Conservation (phyloP, 2,888 invertebrate species). For the Phania funesta region DNA sequence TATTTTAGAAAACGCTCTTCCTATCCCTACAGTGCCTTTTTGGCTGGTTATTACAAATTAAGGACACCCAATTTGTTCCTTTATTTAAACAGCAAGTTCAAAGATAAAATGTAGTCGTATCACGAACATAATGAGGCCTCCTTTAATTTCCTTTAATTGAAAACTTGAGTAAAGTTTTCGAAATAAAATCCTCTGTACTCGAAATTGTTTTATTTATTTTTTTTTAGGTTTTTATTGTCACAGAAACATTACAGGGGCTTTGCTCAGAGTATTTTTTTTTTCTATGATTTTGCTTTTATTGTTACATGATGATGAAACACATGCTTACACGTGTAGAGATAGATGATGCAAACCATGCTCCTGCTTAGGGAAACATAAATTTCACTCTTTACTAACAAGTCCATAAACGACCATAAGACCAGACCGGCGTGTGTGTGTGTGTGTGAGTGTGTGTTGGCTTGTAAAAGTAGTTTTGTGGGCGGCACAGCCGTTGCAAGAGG, state of each 20-base stretch:
- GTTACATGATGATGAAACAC: slow-evolving; percentile 38
- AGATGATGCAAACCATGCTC: neutral
- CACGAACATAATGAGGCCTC: too few species aligned
- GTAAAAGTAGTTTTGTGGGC: slow-evolving; percentile 1
- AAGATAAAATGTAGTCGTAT: too few species aligned
- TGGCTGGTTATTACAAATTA: too few species aligned
- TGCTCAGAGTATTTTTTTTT: neutral
- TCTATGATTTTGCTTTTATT: slow-evolving; percentile 21
- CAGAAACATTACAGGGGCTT: slow-evolving; percentile 41
- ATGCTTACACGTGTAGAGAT: slow-evolving; percentile 14
- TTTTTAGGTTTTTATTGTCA: slow-evolving; percentile 6
- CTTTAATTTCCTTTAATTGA: too few species aligned
- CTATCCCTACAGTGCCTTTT: too few species aligned
- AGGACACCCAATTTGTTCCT: too few species aligned
- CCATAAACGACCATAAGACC: neutral
- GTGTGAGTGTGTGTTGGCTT: neutral
- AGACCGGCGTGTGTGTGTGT: neutral
- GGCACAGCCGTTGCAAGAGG: slow-evolving; percentile 21
- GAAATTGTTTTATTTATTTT: slow-evolving; percentile 7
- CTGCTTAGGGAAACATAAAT: slow-evolving; percentile 25
- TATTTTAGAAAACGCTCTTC: too few species aligned
- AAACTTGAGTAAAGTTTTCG: neutral
- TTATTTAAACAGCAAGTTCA: too few species aligned
- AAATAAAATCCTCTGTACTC: slow-evolving; percentile 11
- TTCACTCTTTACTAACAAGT: slow-evolving; percentile 22